Conservation (phyloP, 2,888 invertebrate species). For the Euplagia quadripunctaria region DNA sequence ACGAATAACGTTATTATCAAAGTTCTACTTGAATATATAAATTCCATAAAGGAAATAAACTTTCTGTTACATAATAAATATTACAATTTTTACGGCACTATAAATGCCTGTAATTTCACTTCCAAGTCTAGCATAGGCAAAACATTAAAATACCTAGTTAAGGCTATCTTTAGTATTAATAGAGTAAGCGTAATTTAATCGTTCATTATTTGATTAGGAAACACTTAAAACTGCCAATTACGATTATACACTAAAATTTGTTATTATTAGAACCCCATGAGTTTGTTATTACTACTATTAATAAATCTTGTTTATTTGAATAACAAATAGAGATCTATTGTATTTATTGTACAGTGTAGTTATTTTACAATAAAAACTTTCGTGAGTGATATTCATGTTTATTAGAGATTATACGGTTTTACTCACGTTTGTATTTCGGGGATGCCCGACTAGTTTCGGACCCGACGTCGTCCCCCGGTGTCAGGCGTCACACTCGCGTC, state of each 20-base stretch:
- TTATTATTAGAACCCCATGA: too few species aligned
- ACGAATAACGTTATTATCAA: constrained; percentile 6
- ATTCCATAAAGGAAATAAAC: background rate
- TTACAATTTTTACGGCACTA: background rate
- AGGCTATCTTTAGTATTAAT: background rate
- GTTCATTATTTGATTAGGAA: background rate
- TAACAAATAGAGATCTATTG: background rate
- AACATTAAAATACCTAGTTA: background rate
- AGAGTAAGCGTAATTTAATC: background rate
- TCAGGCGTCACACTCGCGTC: too few species aligned
- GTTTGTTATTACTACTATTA: background rate
- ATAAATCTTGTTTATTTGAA: background rate
- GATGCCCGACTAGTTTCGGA: too few species aligned
- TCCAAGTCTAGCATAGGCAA: background rate
- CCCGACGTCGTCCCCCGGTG: too few species aligned
- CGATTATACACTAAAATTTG: background rate
- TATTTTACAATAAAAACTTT: too few species aligned
- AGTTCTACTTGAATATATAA: background rate
- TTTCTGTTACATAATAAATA: background rate
- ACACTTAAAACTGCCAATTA: background rate
- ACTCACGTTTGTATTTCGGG: too few species aligned
- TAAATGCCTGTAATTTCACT: background rate
- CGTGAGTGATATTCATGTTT: too few species aligned
- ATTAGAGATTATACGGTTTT: too few species aligned
- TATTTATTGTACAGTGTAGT: background rate